These are phyloP conservation scores for Loripinus fragilis DNA, from an alignment of 2,888 invertebrate species.

Conservation along the genomic window DNA sequence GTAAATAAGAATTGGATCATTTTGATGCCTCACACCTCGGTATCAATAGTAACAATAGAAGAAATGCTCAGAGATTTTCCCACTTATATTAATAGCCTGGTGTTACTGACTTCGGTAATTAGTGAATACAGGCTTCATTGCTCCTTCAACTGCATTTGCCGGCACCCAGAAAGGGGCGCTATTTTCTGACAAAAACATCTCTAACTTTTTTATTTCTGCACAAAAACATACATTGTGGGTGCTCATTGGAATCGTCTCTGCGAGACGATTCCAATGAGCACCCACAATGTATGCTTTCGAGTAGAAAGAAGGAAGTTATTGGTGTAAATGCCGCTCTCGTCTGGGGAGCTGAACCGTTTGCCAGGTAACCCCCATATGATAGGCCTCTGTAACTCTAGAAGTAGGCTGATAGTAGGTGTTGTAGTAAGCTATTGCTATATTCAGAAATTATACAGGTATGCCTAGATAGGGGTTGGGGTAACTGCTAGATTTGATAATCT, in stretches of 20 bases:
- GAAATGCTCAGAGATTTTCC: background rate
- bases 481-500: slow-evolving; percentile 5
- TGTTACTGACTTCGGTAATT: slow-evolving; percentile 13
- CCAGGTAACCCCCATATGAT: background rate
- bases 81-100: slow-evolving; percentile 9
- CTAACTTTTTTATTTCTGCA: no score
- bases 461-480: slow-evolving; percentile 22
- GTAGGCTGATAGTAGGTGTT: background rate
- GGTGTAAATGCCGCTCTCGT: no score
- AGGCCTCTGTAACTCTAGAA: background rate
- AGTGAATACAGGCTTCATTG: slow-evolving; percentile 12
- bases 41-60: slow-evolving; percentile 14
- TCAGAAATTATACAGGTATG: slow-evolving; percentile 23
- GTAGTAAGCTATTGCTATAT: slow-evolving; percentile 24
- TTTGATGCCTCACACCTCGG: slow-evolving; percentile 4
- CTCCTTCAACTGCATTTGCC: background rate
- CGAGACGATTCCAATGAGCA: no score
- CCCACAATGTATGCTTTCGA: no score
- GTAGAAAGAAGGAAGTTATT: no score
- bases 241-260: no score
- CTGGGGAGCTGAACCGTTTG: background rate
- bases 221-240: no score
- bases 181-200: no score
- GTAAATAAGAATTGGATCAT: background rate
- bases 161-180: no score